Evolutionary conservation across 2,797 vertebrate genomes (phyloP), one percentile per base, ranked within the genome.

Genomic region (Anguilla megastoma): DNA sequence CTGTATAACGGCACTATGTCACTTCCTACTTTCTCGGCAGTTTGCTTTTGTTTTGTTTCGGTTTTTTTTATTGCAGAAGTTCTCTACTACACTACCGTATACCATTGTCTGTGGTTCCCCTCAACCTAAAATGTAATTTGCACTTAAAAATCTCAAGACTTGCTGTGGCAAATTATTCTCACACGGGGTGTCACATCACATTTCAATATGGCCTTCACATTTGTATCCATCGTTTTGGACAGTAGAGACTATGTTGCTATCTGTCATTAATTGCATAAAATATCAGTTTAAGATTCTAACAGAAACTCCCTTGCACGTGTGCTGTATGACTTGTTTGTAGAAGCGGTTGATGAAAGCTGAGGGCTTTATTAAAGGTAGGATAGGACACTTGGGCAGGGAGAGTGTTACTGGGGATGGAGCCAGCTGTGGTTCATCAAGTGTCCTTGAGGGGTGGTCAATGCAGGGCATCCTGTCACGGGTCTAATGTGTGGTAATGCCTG

Each of bases 401-500:
- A 52, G 6, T 83, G 21, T 33, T 54, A 3, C 21, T 83, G 80
- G 21, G n/a, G 82, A 2, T 10, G 8, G 82, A 33, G 52, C 10
- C 52, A 14, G 48, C 52, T 56, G 82, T 9, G 30, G 50, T 56
- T 21, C 12, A 16, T 82, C 79, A 82, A 71, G 86, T 86, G 71
- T 74, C 86, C 71, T 87, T 80, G 52, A 41, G 71, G 79, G 36
- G 8, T 87, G 71, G 58, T 27, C 12, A 60, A 33, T 27, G 36
- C 76, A 82, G 74, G 36, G 14, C 36, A 12, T 82, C 79, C 79
- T 24, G 41, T 56, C 56, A 33, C 16, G 45, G 50, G 56, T 76
- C 71, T 52, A 12, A 45, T 10, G n/a, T 80, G 74, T 84, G 14
- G 76, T 87, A 89, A 87, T 87, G 89, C 85, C 90, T 87, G 41